phyloP scores from a whole-genome alignment of 2,797 vertebrate genomes.

The Sorex maritimensis region DNA sequence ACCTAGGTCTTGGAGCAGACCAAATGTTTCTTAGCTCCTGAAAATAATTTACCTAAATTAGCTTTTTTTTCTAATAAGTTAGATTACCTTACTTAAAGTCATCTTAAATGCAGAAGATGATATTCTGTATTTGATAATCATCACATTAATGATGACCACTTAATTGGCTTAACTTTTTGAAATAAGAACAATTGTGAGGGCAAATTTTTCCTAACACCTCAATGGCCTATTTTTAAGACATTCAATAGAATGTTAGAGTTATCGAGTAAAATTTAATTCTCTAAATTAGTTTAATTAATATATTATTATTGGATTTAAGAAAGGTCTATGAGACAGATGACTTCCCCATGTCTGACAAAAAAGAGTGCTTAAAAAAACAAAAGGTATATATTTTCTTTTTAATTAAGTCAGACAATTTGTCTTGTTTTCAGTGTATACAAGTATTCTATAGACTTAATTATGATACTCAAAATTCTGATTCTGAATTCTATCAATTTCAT shows the following conservation, averaged over 20 bases:
- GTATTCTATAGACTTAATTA: background rate
- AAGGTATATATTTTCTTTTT: too few species aligned
- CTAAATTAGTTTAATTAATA: background rate
- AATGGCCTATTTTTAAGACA: background rate
- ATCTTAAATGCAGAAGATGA: background rate
- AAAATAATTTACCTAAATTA: too few species aligned
- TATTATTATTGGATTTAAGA: background rate
- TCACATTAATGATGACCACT: background rate
- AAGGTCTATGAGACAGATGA: background rate
- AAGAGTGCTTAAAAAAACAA: background rate
- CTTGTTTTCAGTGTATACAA: background rate
- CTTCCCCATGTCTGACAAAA: background rate
- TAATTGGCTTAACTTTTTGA: background rate
- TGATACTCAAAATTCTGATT: too few species aligned
- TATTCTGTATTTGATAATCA: background rate
- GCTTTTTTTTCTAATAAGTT: too few species aligned
- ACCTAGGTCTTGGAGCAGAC: background rate
- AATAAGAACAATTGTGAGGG: background rate
- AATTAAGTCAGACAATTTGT: background rate
- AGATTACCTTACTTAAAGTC: background rate
- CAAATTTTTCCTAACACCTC: background rate
- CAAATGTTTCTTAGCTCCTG: too few species aligned
- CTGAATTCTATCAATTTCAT: background rate
- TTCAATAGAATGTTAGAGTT: background rate
- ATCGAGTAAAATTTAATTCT: background rate